Base-by-base conservation (phyloP, 2,797 vertebrate species). In the Characodon lateralis region DNA sequence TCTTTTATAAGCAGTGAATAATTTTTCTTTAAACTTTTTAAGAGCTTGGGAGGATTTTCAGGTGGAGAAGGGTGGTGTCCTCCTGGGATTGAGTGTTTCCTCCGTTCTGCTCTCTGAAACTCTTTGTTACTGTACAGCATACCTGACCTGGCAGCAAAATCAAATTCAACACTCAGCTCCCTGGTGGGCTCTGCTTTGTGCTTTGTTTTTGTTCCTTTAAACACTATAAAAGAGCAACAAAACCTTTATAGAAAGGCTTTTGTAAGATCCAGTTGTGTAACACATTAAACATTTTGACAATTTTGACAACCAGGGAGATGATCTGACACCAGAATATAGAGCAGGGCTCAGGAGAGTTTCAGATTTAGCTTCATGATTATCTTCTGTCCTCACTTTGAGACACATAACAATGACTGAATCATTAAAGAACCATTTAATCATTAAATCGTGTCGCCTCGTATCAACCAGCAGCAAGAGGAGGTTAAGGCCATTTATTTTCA, bases 291-390 rank as follows among this genome's bases (percentile, higher is more conserved):
- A 46, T 39, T 66, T 73, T 35, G 53, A 80, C 55, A 50, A 48
- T 20, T 3, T 28, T 71, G 71, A 78, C 75, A 59, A 77, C 72
- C 69, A 59, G 82, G 78, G 82, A 90, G 77, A 7, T 65, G 82
- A 77, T 83, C 80, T 61, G 84, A 89, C 85, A 79, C 83, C 24
- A 73, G 87, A 89, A 94, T 88, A 63, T 91, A 72, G 91, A 90
- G 83, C 90, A 91, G 78, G 82, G 53, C 92, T 93, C 93, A 26
- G 81, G 92, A 86, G 92, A 82, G 85, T 39, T 83, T 87, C 89
- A 73, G 70, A 89, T 91, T 91, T 93, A 93, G 88, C 78, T 68
- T 20, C 74, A 82, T 65, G 43, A 85, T 81, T 48, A 72, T 82
- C 77, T 74, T 72, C 66, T 6, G 65, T 73, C 75, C 83, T 81